A percentile compares a stretch with the other conserved stretches of the same genome.
phyloP scores from a whole-genome alignment of 2,888 invertebrate species.

The Parochlus steinenii region DNA sequence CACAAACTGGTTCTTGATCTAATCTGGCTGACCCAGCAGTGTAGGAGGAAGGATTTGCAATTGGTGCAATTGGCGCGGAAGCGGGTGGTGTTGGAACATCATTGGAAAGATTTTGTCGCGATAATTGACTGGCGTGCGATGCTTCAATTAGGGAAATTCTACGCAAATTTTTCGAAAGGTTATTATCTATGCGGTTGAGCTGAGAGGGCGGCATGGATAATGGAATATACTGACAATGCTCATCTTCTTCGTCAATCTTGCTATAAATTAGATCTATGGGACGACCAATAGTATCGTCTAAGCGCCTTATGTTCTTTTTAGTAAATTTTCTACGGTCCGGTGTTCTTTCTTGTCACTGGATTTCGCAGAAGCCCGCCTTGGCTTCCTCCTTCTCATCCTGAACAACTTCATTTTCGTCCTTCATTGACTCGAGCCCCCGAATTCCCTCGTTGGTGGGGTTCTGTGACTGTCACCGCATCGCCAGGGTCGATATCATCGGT shows the following conservation, averaged over 20 bases:
- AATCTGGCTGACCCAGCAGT: no score
- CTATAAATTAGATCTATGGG: no score
- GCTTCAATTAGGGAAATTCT: no score
- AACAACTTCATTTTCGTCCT: slow-evolving; percentile 40
- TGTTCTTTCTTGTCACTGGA: slow-evolving; percentile 44
- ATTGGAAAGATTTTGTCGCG: neutral
- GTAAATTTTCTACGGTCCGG: slow-evolving; percentile 6
- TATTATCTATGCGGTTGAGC: no score
- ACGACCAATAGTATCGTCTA: slow-evolving; percentile 4
- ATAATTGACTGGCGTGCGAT: slow-evolving; percentile 10
- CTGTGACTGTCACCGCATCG: slow-evolving; percentile 72
- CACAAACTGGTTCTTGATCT: neutral
- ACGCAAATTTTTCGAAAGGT: no score
- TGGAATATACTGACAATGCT: slow-evolving; percentile 3
- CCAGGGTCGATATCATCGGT: slow-evolving; percentile 79
- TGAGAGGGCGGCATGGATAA: slow-evolving; percentile 6
- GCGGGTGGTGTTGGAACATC: neutral
- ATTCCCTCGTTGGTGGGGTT: no score
- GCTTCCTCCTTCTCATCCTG: slow-evolving; percentile 46
- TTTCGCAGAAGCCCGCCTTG: slow-evolving; percentile 54
- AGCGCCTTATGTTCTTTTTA: slow-evolving; percentile 5
- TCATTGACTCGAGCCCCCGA: slow-evolving; percentile 26
- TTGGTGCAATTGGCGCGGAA: neutral
- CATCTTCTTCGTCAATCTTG: slow-evolving; percentile 10
- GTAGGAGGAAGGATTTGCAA: no score